phyloP scores from a whole-genome alignment of 2,113 vertebrate genomes.

The Vombatus ursinus region DNA sequence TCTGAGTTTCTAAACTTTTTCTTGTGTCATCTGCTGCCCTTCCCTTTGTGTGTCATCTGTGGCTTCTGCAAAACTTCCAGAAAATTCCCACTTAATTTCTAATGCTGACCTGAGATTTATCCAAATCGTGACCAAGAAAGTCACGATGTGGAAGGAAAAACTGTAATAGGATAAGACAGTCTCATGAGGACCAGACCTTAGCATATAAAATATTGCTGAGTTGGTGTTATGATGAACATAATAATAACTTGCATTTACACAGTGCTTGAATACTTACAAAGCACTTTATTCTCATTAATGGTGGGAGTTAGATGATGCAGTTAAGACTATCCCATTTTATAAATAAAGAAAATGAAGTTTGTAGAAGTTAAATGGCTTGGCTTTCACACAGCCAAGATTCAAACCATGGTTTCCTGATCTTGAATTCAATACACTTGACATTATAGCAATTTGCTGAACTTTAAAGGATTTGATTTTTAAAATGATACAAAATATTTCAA shows the following conservation, averaged over 20 bases:
- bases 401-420: not conserved
- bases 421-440: not conserved
- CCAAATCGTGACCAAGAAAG: too few species aligned
- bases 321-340: not conserved
- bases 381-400: not conserved
- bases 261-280: not conserved
- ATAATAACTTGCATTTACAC: not conserved
- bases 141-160: too few species aligned
- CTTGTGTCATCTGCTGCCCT: too few species aligned
- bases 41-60: too few species aligned
- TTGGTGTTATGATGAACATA: not conserved
- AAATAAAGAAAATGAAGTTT: not conserved
- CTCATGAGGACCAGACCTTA: not conserved
- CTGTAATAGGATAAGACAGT: not conserved
- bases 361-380: not conserved
- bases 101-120: too few species aligned
- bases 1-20: too few species aligned
- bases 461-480: not conserved
- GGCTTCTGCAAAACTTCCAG: too few species aligned
- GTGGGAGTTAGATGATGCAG: not conserved
- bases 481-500: not conserved
- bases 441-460: not conserved
- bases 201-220: not conserved
- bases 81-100: too few species aligned
- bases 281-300: not conserved